Conservation (phyloP, 2,797 vertebrate genomes). For the Myripristis jacobus region DNA sequence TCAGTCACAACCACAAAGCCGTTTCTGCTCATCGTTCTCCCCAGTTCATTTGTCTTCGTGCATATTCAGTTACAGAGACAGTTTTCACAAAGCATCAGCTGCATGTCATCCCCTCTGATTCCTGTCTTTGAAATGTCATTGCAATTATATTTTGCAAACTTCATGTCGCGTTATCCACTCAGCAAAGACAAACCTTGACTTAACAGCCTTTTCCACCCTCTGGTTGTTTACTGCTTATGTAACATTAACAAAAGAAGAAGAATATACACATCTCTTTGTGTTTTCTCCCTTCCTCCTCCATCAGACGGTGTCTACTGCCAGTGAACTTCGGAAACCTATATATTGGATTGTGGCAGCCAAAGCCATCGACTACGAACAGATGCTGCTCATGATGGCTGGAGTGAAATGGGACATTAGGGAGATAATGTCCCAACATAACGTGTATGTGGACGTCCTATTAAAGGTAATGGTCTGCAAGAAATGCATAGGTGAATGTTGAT, state of each 20-base stretch:
- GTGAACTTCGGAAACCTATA: conserved; percentile 96
- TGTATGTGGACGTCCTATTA: conserved; percentile 95
- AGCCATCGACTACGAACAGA: conserved; percentile 98
- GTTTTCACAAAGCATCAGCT: conserved; percentile 36
- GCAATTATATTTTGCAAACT: background rate
- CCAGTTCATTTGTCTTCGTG: conserved; percentile 53
- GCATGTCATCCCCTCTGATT: conserved; percentile 43
- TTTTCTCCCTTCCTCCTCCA: conserved; percentile 14
- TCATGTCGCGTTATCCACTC: conserved; percentile 3
- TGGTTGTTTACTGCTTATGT: background rate
- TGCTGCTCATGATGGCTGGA: conserved; percentile 94
- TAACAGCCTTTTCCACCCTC: background rate
- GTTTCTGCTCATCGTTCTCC: background rate
- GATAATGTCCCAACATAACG: conserved; percentile 99
- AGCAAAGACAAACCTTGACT: conserved; percentile 9
- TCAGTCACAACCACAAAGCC: conserved; percentile 13
- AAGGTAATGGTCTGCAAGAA: conserved; percentile 84
- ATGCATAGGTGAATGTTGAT: background rate
- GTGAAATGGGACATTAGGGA: conserved; percentile 99
- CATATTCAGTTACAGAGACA: conserved; percentile 9
- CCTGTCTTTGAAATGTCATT: conserved; percentile 17
- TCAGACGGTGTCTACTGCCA: conserved; percentile 97
- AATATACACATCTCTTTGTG: background rate
- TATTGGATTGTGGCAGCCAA: conserved; percentile 99
- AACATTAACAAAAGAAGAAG: background rate